Evolutionary conservation across 35 echinoderm and acorn worm genomes (phyloP).

Genomic region (Eucidaris tribuloides): DNA sequence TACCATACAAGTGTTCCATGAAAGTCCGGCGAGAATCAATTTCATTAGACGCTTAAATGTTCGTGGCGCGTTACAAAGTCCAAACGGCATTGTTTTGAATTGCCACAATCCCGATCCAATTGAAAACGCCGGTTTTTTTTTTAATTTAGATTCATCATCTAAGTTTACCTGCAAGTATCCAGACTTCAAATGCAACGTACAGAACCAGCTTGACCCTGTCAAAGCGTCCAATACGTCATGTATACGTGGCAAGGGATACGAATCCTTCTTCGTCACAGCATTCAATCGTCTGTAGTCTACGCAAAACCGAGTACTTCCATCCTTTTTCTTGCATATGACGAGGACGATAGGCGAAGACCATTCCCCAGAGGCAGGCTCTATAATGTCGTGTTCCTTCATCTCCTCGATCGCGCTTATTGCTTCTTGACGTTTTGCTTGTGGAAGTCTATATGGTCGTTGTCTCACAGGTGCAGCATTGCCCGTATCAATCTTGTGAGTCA

Average conservation of each 20-base stretch:
- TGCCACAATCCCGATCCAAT: conserved; percentile 47
- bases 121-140: conserved; percentile 71
- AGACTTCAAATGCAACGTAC: conserved; percentile 58
- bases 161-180: conserved; percentile 85
- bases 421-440: conserved; percentile 20
- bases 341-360: conserved; percentile 48
- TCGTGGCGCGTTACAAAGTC: conserved; percentile 36
- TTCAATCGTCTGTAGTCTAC: conserved; percentile 62
- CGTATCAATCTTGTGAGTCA: conserved; percentile 56
- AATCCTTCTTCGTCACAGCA: conserved; percentile 41
- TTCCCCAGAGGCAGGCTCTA: conserved; percentile 28
- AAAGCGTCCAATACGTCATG: conserved; percentile 48
- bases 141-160: conserved; percentile 20
- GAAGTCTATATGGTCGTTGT: conserved; percentile 33
- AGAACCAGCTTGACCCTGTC: conserved; percentile 57
- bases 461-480: conserved; percentile 28
- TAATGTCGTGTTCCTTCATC: conserved; percentile 21
- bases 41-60: conserved; percentile 71
- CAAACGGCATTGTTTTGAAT: conserved; percentile 43
- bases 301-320: conserved; percentile 47
- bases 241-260: conserved; percentile 48
- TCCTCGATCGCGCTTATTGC: neutral
- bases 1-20: conserved; percentile 54
- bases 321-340: conserved; percentile 59
- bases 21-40: conserved; percentile 10